Percentiles rank a stretch among this genome's conserved stretches.
Evolutionary conservation across 2,113 vertebrate genomes (phyloP).

Genomic region (Micronycteris hirsuta): DNA sequence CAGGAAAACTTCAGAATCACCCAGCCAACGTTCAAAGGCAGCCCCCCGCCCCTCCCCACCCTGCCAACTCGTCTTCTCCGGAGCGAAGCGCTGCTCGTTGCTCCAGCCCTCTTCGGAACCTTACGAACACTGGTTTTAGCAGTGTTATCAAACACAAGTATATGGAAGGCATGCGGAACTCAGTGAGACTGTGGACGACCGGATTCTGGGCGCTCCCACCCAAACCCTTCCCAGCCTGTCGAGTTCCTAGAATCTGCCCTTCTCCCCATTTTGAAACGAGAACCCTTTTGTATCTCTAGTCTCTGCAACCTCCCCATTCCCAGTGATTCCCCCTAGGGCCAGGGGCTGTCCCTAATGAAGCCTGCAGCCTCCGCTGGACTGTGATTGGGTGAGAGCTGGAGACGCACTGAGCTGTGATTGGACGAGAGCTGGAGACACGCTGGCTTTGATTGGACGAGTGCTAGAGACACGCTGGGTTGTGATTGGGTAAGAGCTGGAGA

Average conservation of each 20-base stretch:
- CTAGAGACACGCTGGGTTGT: no score
- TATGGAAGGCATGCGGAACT: fast-evolving
- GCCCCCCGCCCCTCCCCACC: neutral
- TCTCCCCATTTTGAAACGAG: neutral
- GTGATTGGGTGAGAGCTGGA: neutral
- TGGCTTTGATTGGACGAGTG: no score
- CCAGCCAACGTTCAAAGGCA: neutral
- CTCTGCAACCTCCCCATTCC: neutral
- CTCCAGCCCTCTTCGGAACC: neutral
- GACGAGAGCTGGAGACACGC: neutral
- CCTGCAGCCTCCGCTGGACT: neutral
- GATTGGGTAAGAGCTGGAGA: neutral
- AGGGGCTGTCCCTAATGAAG: neutral
- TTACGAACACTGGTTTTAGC: no score
- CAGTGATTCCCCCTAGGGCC: neutral
- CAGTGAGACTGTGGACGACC: neutral
- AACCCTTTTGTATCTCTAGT: neutral
- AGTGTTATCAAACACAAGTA: fast-evolving
- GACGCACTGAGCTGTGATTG: neutral
- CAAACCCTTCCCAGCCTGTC: neutral
- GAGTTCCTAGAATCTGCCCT: neutral
- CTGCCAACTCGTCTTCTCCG: neutral
- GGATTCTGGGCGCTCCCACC: fast-evolving
- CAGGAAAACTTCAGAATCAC: neutral
- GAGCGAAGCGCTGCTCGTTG: neutral